Conservation (phyloP, 2,113 vertebrate genomes). For the Myotis brandtii region DNA sequence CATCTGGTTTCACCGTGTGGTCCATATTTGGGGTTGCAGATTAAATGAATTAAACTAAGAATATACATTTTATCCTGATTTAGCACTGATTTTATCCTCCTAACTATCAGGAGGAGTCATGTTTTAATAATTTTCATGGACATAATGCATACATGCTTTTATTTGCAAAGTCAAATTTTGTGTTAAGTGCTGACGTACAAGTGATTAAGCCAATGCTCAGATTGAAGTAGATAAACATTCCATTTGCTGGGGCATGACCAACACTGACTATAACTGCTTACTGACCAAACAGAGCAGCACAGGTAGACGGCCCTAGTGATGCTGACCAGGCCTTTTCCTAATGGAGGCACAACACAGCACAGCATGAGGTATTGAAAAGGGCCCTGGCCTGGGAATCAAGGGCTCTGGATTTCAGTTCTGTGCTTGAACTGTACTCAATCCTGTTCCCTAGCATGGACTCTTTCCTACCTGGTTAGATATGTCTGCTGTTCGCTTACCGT, state of each 20-base stretch:
- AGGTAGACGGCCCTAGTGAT: not conserved
- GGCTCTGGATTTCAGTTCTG: not conserved
- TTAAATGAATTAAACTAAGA: not conserved
- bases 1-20: not conserved
- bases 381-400: not conserved
- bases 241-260: not conserved
- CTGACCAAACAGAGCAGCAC: not conserved
- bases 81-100: not conserved
- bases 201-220: not conserved
- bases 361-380: not conserved
- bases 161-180: slow-evolving; percentile 30
- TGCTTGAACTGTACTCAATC: not conserved
- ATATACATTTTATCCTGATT: not conserved
- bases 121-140: not conserved
- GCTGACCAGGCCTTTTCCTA: not conserved
- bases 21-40: not conserved
- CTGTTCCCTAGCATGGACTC: not conserved
- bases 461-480: not conserved
- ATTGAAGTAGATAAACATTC: not conserved
- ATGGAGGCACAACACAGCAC: not conserved
- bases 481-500: not conserved
- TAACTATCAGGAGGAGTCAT: not conserved
- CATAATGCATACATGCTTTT: not conserved
- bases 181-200: not conserved
- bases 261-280: not conserved